Evolutionary conservation across 2,113 vertebrate genomes (phyloP), one percentile per base, ranked within the genome.

Genomic region (Daboia siamensis): DNA sequence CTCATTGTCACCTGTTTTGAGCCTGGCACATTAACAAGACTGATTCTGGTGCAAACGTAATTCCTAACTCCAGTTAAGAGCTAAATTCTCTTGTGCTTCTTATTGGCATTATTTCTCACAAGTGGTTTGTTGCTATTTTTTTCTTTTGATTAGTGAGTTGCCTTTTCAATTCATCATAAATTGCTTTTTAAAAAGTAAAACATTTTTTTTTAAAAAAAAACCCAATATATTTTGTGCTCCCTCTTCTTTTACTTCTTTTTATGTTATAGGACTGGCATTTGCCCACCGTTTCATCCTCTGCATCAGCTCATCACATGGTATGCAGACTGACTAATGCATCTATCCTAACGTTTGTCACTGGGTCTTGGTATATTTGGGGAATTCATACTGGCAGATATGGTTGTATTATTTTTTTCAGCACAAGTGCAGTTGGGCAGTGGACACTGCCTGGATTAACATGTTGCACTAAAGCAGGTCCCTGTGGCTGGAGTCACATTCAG

Each of bases 221-320:
- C 21, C 46, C 55, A 84, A 24, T 11, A 7, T 24, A 9, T 29
- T 57, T 12, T 84, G 46, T 12, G 48, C 23, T 57, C 59, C 85
- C 7, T 46, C 84, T 29, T 24, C 12, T 11, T 56, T 90, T 93
- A 48, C 69, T 94, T 95, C 56, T 94, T 90, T 93, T 93, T 92
- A 39, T 92, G 24, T 93, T 96, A 46, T 88, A 93, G 54, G 90
- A 93, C 89, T 96, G 91, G 89, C 64, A 95, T 91, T 91, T 92
- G 90, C 84, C 95, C 87, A 93, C 84, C 57, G 87, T 87, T 91
- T 95, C 95, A 86, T 95, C 93, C 89, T 94, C 93, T 91, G 86
- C 90, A 52, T 64, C 95, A 69, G 59, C 89, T 93, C 90, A 94
- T 95, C 95, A 94, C 59, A 93, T 93, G 85, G 92, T 95, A 95